Percentiles rank a stretch among this genome's conserved stretches.
These are phyloP conservation scores for Choloepus didactylus DNA, from an alignment of 2,797 vertebrate genomes.

Conservation along the genomic window DNA sequence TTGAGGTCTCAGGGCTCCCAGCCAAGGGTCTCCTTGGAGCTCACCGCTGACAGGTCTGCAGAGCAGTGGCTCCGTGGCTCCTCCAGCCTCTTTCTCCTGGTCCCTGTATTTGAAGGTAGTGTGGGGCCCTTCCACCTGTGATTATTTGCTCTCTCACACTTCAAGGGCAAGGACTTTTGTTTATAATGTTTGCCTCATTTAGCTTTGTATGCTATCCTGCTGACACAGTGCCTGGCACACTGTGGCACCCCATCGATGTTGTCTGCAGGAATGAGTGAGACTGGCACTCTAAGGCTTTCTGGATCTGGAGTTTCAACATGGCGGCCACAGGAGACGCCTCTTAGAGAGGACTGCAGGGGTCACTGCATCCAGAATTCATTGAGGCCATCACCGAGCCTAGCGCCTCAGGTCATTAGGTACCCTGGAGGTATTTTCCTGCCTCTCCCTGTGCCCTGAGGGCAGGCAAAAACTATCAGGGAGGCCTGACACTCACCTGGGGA, in stretches of 20 bases:
- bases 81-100: background rate
- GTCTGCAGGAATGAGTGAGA: background rate
- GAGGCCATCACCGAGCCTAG: background rate
- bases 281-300: fast-evolving
- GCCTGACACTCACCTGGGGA: background rate
- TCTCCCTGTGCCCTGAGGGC: background rate
- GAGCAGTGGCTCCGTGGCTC: background rate
- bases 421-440: background rate
- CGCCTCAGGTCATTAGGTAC: background rate
- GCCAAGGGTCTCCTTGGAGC: background rate
- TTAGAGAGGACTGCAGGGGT: background rate
- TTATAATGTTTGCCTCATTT: background rate
- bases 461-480: background rate
- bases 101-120: background rate
- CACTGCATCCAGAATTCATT: background rate
- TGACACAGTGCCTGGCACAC: too few relatives aligned
- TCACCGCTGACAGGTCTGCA: background rate
- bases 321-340: fast-evolving
- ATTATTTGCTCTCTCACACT: background rate
- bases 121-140: background rate
- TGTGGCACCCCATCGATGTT: fast-evolving
- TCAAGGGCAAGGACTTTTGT: background rate
- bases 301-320: background rate
- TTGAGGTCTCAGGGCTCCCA: background rate
- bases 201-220: fast-evolving